These are phyloP conservation scores for Chelonus formosanus DNA, from an alignment of 2,888 invertebrate species.

Conservation along the genomic window DNA sequence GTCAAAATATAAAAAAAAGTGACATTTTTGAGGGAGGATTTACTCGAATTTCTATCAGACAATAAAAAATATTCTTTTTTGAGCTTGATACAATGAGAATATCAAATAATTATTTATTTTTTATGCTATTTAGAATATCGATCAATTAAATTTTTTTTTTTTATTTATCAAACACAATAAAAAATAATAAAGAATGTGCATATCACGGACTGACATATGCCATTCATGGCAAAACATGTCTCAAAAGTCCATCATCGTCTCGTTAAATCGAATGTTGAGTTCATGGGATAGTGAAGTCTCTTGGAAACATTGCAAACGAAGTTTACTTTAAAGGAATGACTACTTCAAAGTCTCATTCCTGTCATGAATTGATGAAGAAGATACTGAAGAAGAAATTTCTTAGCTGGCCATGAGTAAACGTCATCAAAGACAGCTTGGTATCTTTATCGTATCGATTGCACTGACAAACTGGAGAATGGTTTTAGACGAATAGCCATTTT, in stretches of 20 bases:
- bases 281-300: constrained; percentile 20
- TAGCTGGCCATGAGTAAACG: constrained; percentile 31
- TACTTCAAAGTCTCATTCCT: not conserved
- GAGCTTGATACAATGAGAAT: too few species aligned
- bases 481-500: constrained; percentile 62
- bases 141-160: too few species aligned
- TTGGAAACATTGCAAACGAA: not conserved
- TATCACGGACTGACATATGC: constrained; percentile 1
- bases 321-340: constrained; percentile 8
- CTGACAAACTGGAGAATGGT: constrained; percentile 62
- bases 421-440: constrained; percentile 56
- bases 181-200: not conserved
- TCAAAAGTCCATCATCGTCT: constrained; percentile 48
- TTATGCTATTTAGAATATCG: too few species aligned
- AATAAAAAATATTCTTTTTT: too few species aligned
- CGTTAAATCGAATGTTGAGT: constrained; percentile 46
- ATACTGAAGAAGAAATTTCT: not conserved
- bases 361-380: constrained; percentile 14
- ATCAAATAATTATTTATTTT: too few species aligned
- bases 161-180: too few species aligned
- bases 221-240: constrained; percentile 9
- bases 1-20: too few species aligned
- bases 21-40: too few species aligned
- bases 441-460: constrained; percentile 62
- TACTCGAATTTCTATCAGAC: too few species aligned